Base-by-base conservation (phyloP, 1,140 invertebrate species). In the Drosophila sturtevanti region DNA sequence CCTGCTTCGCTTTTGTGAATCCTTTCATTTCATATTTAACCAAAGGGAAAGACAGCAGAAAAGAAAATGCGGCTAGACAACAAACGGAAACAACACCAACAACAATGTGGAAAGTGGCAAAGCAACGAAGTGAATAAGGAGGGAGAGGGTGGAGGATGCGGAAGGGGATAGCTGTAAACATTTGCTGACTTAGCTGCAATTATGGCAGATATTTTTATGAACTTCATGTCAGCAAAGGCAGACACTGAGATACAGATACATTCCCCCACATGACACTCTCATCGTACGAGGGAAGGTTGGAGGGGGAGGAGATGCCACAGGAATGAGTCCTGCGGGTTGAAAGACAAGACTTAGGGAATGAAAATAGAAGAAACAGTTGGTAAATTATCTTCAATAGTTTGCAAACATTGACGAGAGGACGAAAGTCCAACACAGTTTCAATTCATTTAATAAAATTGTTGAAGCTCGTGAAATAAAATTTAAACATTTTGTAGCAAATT, bases 171-270 rank as follows among this genome's bases (percentile, higher is more conserved):
- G 64, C 37, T 71, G 74, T 65, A 74, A 77, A 62, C 73, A 77
- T 77, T 77, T 77, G 74, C 74, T 77, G 74, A 77, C 74, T 77
- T 77, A 77, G 74, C 74, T 77, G 73, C 74, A 77, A 77, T 77
- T 77, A 77, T 77, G 73, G 66, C 37, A 74, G 70, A 81, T 81
- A 82, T 82, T 72, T 82, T 82, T 82, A 82, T 82, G 80, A 78
- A 82, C 75, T 82, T 75, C 65, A 74, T 60, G 79, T 68, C 71
- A 78, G 56, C 56, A 62, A 35, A 69, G 31, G 74, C 61, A 48
- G 63, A 54, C 41, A 48, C 60, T 48, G 44, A 67, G 27, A 73
- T 58, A 68, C 24, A 68, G 18, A 18, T 59, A 63, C 64, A 62
- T 21, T 52, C 59, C 22, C 11, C 16, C 59, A 35, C 54, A 55